A percentile compares a stretch with the other conserved stretches of the same genome.
Evolutionary conservation across 2,113 vertebrate genomes (phyloP).

Genomic region (Thomomys bottae): DNA sequence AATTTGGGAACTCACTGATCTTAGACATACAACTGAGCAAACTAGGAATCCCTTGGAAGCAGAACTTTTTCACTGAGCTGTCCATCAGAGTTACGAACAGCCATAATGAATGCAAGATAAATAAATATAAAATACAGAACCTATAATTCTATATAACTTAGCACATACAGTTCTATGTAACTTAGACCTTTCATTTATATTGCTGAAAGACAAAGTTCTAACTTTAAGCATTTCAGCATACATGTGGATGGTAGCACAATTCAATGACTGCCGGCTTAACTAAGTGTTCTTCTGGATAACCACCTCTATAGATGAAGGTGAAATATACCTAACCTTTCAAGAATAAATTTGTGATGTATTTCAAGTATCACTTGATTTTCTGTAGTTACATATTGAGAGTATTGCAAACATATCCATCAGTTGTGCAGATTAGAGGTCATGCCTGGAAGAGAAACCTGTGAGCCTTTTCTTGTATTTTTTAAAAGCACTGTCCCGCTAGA

Average conservation of each 20-base stretch:
- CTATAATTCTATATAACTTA: background rate
- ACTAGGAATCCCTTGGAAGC: conserved; percentile 7
- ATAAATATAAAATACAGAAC: background rate
- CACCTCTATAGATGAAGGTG: background rate
- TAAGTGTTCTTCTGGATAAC: conserved; percentile 32
- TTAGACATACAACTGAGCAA: background rate
- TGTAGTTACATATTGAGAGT: background rate
- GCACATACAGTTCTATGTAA: background rate
- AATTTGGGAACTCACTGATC: background rate
- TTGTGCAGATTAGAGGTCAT: background rate
- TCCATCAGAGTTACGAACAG: conserved; percentile 43
- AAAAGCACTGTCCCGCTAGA: background rate
- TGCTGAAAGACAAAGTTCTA: conserved; percentile 13
- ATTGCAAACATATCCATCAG: background rate
- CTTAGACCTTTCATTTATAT: background rate
- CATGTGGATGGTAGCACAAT: background rate
- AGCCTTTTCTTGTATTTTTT: background rate
- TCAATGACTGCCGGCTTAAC: background rate
- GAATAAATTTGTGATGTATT: conserved; percentile 1
- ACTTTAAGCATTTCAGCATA: conserved; percentile 6
- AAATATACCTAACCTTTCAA: conserved; percentile 1
- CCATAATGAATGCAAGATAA: background rate
- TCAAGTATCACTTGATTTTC: conserved; percentile 31
- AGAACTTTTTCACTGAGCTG: conserved; percentile 23
- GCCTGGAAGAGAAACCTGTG: background rate